Evolutionary conservation across 2,888 invertebrate species (phyloP).

Genomic region (Aspidiotus destructor): DNA sequence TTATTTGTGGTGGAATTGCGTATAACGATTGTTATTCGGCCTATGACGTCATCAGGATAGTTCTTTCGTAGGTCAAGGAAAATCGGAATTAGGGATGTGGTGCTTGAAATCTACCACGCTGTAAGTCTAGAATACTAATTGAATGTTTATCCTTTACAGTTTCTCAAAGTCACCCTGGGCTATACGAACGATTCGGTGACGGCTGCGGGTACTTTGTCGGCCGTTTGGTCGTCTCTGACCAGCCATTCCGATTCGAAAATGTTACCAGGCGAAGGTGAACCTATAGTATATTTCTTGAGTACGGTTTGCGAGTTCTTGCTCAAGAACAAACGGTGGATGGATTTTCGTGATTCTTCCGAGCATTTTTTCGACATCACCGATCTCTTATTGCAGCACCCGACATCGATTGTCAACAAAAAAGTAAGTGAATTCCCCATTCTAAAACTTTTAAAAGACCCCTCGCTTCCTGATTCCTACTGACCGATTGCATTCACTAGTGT

Average conservation of each 20-base stretch:
- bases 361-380: conserved; percentile 54
- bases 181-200: conserved; percentile 50
- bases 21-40: too few relatives aligned
- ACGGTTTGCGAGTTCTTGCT: conserved; percentile 51
- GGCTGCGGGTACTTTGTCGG: conserved; percentile 49
- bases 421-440: conserved; percentile 48
- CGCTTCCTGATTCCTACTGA: too few relatives aligned
- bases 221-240: conserved; percentile 49
- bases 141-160: conserved; percentile 41
- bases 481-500: too few relatives aligned
- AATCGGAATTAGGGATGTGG: too few relatives aligned
- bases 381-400: conserved; percentile 54
- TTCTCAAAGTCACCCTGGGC: conserved; percentile 50
- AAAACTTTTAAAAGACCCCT: too few relatives aligned
- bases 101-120: too few relatives aligned
- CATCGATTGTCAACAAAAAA: conserved; percentile 62
- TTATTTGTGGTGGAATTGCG: too few relatives aligned
- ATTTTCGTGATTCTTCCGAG: conserved; percentile 49
- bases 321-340: conserved; percentile 43
- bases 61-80: too few relatives aligned
- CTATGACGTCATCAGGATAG: too few relatives aligned
- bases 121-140: too few relatives aligned
- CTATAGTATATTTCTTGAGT: conserved; percentile 50
- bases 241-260: conserved; percentile 43
- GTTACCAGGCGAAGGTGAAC: conserved; percentile 57